Conservation (phyloP, 2,888 invertebrate genomes). For the Phasia obesa region DNA sequence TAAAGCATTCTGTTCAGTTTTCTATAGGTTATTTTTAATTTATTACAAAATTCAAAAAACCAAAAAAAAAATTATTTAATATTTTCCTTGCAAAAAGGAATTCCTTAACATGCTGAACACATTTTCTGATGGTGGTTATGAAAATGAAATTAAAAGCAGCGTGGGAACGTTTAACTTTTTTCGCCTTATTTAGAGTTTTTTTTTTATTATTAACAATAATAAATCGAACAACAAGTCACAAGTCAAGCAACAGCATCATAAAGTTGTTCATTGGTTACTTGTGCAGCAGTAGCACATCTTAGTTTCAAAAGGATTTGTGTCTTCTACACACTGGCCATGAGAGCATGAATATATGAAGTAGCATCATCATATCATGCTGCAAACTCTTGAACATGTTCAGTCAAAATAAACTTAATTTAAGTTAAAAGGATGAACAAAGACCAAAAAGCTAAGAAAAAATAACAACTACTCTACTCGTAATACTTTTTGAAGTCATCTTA, state of each 20-base stretch:
- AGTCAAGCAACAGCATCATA: slow-evolving; percentile 66
- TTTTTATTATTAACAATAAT: slow-evolving; percentile 61
- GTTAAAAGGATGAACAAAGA: slow-evolving; percentile 22
- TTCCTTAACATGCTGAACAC: slow-evolving; percentile 56
- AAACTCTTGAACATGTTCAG: slow-evolving; percentile 29
- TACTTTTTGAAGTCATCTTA: slow-evolving; percentile 59
- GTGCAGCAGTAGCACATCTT: slow-evolving; percentile 42
- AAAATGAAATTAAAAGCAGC: slow-evolving; percentile 70
- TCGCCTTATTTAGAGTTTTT: neutral
- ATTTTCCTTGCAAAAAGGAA: slow-evolving; percentile 8
- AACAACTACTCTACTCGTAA: slow-evolving; percentile 28
- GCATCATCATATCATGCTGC: slow-evolving; percentile 16
- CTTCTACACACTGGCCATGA: slow-evolving; percentile 8
- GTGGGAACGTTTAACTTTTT: slow-evolving; percentile 63
- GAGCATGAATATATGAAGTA: slow-evolving; percentile 33
- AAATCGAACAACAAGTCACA: slow-evolving; percentile 68
- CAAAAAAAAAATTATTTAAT: neutral
- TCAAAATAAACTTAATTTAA: slow-evolving; percentile 66
- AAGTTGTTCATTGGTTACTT: slow-evolving; percentile 47
- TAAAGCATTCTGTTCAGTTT: slow-evolving; percentile 47
- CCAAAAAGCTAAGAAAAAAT: neutral
- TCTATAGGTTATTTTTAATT: slow-evolving; percentile 48
- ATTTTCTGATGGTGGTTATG: slow-evolving; percentile 57
- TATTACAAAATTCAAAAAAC: slow-evolving; percentile 34
- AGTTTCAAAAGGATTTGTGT: slow-evolving; percentile 35